Conservation (phyloP, 2,888 invertebrate species). For the Tetranychus piercei region DNA sequence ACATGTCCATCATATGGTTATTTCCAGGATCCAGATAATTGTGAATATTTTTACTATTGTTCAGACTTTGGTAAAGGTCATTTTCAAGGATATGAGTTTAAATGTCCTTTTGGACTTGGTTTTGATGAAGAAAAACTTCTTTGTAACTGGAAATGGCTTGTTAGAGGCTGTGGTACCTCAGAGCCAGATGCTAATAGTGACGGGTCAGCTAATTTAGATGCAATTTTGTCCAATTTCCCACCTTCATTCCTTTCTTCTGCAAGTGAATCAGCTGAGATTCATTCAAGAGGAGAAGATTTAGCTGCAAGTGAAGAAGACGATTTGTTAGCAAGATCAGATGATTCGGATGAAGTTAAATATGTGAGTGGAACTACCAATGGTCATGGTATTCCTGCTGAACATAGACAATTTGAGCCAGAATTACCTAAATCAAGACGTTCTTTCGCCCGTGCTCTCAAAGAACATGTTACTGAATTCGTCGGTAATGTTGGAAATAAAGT, state of each 20-base stretch:
- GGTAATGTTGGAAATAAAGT: constrained; percentile 13
- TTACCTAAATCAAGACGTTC: not conserved
- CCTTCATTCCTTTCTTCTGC: not conserved
- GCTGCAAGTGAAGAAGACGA: not conserved
- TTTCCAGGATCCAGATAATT: constrained; percentile 60
- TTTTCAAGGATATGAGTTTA: constrained; percentile 54
- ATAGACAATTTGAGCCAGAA: not conserved
- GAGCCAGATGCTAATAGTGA: constrained; percentile 31
- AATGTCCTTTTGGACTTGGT: constrained; percentile 57
- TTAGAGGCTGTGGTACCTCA: constrained; percentile 44
- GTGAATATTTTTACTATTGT: constrained; percentile 66
- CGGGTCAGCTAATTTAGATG: not conserved
- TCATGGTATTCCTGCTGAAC: not conserved
- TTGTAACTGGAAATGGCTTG: constrained; percentile 64
- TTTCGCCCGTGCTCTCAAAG: constrained; percentile 10
- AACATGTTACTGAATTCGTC: constrained; percentile 14
- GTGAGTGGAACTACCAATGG: not conserved
- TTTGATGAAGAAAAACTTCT: constrained; percentile 50
- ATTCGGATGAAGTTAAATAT: constrained; percentile 7
- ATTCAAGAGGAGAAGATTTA: not conserved
- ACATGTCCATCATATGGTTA: constrained; percentile 51
- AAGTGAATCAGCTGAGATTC: not conserved
- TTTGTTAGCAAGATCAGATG: constrained; percentile 14
- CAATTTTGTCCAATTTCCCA: not conserved
- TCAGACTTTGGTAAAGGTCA: constrained; percentile 34